Conservation (phyloP, 1,140 invertebrate species). For the Drosophila nasuta region DNA sequence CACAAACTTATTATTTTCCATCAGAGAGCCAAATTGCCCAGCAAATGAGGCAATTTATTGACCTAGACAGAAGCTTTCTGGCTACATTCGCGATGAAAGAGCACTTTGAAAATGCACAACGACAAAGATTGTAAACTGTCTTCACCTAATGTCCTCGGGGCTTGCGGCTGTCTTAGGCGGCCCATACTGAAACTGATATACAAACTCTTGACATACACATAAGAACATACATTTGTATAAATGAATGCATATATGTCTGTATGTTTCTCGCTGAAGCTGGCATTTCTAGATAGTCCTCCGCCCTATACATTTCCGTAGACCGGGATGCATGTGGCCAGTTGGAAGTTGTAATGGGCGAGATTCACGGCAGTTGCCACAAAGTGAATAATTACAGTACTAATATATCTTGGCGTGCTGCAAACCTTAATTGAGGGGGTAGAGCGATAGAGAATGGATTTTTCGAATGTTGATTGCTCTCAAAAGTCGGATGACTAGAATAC, state of each 20-base stretch:
- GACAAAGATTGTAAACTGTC: slow-evolving; percentile 79
- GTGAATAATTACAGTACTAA: slow-evolving; percentile 78
- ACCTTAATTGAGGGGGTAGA: slow-evolving; percentile 4
- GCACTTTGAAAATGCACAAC: slow-evolving; percentile 62
- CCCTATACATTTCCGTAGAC: too few relatives aligned
- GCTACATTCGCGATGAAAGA: slow-evolving; percentile 42
- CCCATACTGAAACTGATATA: slow-evolving; percentile 54
- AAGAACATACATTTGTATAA: not conserved
- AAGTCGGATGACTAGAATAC: too few relatives aligned
- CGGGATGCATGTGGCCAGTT: not conserved
- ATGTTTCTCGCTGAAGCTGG: slow-evolving; percentile 30
- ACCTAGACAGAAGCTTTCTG: slow-evolving; percentile 43
- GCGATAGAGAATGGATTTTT: not conserved
- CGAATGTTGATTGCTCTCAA: slow-evolving; percentile 1
- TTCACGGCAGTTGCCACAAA: slow-evolving; percentile 64
- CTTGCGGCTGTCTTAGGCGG: slow-evolving; percentile 46
- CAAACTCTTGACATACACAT: slow-evolving; percentile 2
- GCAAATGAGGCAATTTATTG: slow-evolving; percentile 79
- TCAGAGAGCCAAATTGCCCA: slow-evolving; percentile 75
- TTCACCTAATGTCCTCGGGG: slow-evolving; percentile 71
- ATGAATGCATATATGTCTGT: not conserved
- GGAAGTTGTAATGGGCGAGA: slow-evolving; percentile 65
- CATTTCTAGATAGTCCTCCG: too few relatives aligned
- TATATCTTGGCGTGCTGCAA: slow-evolving; percentile 55
- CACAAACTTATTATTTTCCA: slow-evolving; percentile 78